Percentiles rank a stretch among this genome's conserved stretches.
These are phyloP conservation scores for Tretioscincus oriximinensis DNA, from an alignment of 2,113 vertebrate species.

Conservation along the genomic window DNA sequence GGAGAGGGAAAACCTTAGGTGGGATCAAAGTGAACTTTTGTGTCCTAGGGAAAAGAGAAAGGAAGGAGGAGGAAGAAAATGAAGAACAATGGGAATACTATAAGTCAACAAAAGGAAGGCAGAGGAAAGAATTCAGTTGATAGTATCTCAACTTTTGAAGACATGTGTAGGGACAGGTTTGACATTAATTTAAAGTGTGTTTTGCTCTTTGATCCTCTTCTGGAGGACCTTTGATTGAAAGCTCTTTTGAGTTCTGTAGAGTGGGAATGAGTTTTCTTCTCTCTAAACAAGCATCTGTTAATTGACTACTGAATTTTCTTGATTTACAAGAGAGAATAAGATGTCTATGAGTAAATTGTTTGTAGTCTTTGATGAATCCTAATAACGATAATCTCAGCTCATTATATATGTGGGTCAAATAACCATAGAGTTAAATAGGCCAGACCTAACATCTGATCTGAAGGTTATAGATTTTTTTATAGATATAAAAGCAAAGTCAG, in stretches of 20 bases:
- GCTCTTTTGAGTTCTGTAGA: slow-evolving; percentile 34
- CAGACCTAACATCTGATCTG: slow-evolving; percentile 19
- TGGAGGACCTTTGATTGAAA: slow-evolving; percentile 14
- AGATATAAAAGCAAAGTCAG: slow-evolving; percentile 31
- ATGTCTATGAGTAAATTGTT: slow-evolving; percentile 19
- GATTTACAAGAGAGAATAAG: not conserved
- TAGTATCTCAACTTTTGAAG: not conserved
- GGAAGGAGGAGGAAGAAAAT: not conserved
- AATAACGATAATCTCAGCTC: not conserved
- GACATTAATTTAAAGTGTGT: slow-evolving; percentile 24
- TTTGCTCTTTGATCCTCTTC: not conserved
- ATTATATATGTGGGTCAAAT: slow-evolving; percentile 22
- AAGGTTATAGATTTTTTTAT: slow-evolving; percentile 9
- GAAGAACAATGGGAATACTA: not conserved
- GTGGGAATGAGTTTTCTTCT: not conserved
- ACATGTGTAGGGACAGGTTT: not conserved
- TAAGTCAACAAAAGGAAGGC: slow-evolving; percentile 14
- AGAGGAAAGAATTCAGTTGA: slow-evolving; percentile 18
- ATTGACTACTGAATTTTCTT: not conserved
- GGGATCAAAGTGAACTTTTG: slow-evolving; percentile 1
- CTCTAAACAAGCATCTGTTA: slow-evolving; percentile 23
- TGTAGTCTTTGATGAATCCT: not conserved
- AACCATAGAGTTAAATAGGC: slow-evolving; percentile 4
- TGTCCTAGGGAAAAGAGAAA: not conserved
- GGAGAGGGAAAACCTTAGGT: fast-evolving